Base-by-base conservation (phyloP, 2,797 vertebrate genomes). In the Macroramphosus scolopax region DNA sequence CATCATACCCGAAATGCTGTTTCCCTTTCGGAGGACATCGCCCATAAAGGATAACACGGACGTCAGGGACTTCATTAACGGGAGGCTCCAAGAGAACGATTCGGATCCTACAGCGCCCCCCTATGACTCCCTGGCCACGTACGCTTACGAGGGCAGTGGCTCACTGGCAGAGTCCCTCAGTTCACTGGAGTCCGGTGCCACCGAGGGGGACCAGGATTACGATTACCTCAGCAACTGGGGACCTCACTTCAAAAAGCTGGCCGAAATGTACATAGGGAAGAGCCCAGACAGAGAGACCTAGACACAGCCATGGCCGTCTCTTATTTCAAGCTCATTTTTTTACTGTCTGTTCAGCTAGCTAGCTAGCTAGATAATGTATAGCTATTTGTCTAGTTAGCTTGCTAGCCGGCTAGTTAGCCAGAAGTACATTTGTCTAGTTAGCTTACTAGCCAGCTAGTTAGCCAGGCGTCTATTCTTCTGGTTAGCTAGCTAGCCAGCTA, bases 161-260 rank as follows among this genome's bases (percentile, higher is more conserved):
- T 98, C 96, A 0, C 78, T 96, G 50, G 96, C 96, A 0, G 96
- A 95, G 40, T 99, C 96, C 4, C 88, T 99, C 77, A 99, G 96
- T 52, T 99, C 96, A 0, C 80, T 99, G 62, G 96, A 97, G 61
- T 99, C 96, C 0, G 89, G 87, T 0, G 93, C 92, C 17, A 95
- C 93, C 0, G 96, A 98, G 48, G 94, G 93, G 8, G 96, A 99
- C 88, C 96, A 97, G 61, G 95, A 93, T 61, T 99, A 95, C 40
- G 96, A 99, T 81, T 99, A 96, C 88, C 94, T 99, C 75, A 92
- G 92, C 76, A 93, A 92, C 72, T 99, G 96, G 96, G 96, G 96
- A 4, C 94, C 96, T 2, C 93, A 91, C 2, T 99, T 99, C 45
- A 94, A 95, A 58, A 98, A 97, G 89, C 60, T 99, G 60, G 95